Conservation (phyloP, 2,113 vertebrate species). For the Pedionomus torquatus region DNA sequence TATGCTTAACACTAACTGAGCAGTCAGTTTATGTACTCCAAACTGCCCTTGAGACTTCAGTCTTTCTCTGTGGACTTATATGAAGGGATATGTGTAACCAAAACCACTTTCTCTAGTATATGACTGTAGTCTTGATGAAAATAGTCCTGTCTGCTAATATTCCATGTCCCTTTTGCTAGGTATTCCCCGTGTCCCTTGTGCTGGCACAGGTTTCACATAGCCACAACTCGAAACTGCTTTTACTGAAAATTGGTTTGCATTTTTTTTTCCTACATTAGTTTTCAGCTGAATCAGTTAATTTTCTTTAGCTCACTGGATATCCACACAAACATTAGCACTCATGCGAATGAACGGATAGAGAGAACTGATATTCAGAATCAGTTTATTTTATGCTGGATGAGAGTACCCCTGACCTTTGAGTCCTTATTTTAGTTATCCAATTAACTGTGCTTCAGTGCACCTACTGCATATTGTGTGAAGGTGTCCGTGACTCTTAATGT, state of each 20-base stretch:
- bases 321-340: accelerated
- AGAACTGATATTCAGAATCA: background rate
- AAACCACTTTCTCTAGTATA: background rate
- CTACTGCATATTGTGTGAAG: background rate
- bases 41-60: background rate
- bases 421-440: background rate
- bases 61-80: accelerated
- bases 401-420: background rate
- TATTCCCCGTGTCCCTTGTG: background rate
- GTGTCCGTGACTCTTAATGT: background rate
- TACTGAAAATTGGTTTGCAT: background rate
- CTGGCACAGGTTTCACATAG: background rate
- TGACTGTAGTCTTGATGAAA: background rate
- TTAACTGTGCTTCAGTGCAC: background rate
- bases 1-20: background rate
- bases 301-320: background rate
- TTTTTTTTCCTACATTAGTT: background rate
- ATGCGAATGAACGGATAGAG: background rate
- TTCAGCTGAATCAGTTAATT: background rate
- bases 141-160: background rate
- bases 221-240: background rate
- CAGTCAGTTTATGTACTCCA: background rate
- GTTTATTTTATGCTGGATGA: background rate
- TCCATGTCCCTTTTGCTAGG: background rate
- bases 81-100: background rate